Conservation (phyloP, 2,113 vertebrate genomes). For the Burhinus oedicnemus region DNA sequence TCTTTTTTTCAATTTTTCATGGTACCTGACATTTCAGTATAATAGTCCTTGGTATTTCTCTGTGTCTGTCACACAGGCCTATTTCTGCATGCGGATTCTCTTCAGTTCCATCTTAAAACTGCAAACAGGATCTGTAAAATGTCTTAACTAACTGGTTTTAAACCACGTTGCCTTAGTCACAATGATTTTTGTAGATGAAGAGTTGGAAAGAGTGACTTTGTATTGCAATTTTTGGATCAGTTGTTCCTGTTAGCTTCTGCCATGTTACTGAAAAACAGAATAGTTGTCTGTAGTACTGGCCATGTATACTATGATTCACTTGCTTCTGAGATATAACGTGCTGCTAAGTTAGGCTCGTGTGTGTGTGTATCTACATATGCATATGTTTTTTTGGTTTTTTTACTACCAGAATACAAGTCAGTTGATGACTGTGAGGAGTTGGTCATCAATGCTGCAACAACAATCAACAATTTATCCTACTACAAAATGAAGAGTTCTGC, state of each 20-base stretch:
- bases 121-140: background rate
- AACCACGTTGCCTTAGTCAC: background rate
- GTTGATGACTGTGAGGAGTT: conserved; percentile 87
- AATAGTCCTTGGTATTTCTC: background rate
- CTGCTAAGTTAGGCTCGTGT: background rate
- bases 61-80: background rate
- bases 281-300: background rate
- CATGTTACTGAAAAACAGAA: background rate
- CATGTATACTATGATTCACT: background rate
- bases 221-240: background rate
- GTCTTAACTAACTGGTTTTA: background rate
- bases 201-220: background rate
- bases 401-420: conserved; percentile 81
- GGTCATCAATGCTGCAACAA: conserved; percentile 83
- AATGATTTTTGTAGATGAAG: background rate
- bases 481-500: conserved; percentile 82
- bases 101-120: background rate
- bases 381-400: background rate
- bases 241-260: background rate
- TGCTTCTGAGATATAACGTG: background rate
- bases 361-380: background rate
- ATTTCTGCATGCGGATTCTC: background rate
- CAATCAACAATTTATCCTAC: conserved; percentile 94
- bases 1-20: background rate
- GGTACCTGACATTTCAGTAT: background rate